These are phyloP conservation scores for Tiliacea citrago DNA, from an alignment of 2,888 invertebrate species.

Conservation along the genomic window DNA sequence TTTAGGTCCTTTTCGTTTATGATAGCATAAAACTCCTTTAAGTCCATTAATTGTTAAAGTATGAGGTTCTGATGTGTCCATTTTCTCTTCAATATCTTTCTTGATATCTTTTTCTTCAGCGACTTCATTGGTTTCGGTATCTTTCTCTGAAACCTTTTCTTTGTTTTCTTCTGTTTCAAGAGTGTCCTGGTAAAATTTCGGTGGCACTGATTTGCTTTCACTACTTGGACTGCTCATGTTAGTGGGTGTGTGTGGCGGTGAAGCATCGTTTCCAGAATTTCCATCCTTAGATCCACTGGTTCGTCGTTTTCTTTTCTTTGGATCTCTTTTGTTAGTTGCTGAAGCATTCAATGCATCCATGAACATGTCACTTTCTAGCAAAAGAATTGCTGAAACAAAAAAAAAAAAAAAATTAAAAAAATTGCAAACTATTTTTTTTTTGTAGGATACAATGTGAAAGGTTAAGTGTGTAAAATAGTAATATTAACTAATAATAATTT, in stretches of 20 bases:
- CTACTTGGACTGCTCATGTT: slow-evolving; percentile 85
- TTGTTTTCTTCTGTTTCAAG: slow-evolving; percentile 93
- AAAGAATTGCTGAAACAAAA: slow-evolving; percentile 92
- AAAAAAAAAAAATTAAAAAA: slow-evolving; percentile 26
- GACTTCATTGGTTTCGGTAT: slow-evolving; percentile 74
- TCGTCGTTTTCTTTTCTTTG: slow-evolving; percentile 95
- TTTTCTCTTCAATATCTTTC: slow-evolving; percentile 78
- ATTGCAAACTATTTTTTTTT: background rate
- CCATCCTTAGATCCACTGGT: slow-evolving; percentile 93
- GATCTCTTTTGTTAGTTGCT: slow-evolving; percentile 94
- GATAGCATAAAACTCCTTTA: slow-evolving; percentile 94
- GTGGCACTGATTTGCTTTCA: slow-evolving; percentile 90
- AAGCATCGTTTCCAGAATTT: slow-evolving; percentile 83
- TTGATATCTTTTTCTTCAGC: slow-evolving; percentile 70
- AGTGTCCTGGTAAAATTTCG: slow-evolving; percentile 97
- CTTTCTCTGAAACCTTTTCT: slow-evolving; percentile 82
- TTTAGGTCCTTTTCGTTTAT: slow-evolving; percentile 94
- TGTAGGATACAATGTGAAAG: background rate
- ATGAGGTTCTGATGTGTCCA: slow-evolving; percentile 83
- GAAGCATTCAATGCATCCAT: slow-evolving; percentile 97
- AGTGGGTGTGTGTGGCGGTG: slow-evolving; percentile 90
- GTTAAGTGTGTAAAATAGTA: background rate
- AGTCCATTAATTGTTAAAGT: slow-evolving; percentile 91
- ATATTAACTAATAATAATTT: background rate
- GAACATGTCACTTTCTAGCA: slow-evolving; percentile 98